Base-by-base conservation (phyloP, 2,797 vertebrate genomes). In the Sebastes umbrosus region DNA sequence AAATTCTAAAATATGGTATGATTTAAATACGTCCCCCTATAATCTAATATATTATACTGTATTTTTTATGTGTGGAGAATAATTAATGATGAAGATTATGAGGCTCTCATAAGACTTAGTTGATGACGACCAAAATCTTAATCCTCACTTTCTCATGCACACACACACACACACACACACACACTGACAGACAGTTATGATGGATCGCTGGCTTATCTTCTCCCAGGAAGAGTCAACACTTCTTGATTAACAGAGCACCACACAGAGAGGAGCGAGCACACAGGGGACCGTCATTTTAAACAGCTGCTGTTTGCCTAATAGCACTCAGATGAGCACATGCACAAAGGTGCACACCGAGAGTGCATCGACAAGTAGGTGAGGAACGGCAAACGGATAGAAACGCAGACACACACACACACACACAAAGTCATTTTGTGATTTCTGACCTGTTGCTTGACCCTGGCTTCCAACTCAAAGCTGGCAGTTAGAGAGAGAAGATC, bases 201-300 rank as follows among this genome's bases (percentile, higher is more conserved):
- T 81, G 6, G 82, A 85, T 89, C 43, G 27, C 58, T 67, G 71
- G 79, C 78, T 84, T 85, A 79, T 84, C 75, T 74, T 80, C 75
- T 83, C 82, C 55, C 68, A 58, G 71, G 79, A 92, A 72, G 74
- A 90, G 82, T 82, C 79, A 89, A 86, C 87, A 84, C 75, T 57
- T 87, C 74, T 87, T 92, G 83, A 92, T 92, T 92, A 90, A 83
- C 84, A 63, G 52, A 78, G 79, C 31, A 27, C 75, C 87, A 76
- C 86, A 78, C 65, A 25, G 67, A 82, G 82, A 72, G n/a, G 69
- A 69, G 69, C 68, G 75, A 74, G 57, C 75, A 29, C 87, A 63
- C 73, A 46, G 70, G 71, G 75, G 57, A 73, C 72, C 60, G 57
- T 83, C 80, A 84, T 87, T 89, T 93, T 75, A 77, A 80, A 71